phyloP scores from a whole-genome alignment of 2,888 invertebrate genomes.

The Thereva unica region DNA sequence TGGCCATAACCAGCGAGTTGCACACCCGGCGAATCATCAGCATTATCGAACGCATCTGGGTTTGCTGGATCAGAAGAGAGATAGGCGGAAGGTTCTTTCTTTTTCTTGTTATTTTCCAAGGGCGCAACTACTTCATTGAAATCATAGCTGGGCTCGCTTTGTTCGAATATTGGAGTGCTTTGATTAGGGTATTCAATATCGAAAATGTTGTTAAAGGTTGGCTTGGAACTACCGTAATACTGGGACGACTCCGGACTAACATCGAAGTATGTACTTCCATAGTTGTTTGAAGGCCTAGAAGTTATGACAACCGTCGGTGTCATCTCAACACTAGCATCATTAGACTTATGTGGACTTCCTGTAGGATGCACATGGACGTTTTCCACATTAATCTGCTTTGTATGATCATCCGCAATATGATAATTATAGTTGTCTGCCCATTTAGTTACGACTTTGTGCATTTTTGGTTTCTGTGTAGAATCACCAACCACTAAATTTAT shows the following conservation, averaged over 20 bases:
- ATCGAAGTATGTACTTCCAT: not conserved
- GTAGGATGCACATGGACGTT: too few relatives aligned
- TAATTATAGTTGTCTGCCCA: conserved; percentile 24
- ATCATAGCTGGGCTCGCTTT: not conserved
- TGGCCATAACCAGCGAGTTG: not conserved
- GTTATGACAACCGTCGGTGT: conserved; percentile 18
- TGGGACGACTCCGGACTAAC: not conserved
- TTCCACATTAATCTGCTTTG: not conserved
- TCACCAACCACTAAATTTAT: too few relatives aligned
- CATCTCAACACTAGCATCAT: not conserved
- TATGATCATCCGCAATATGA: not conserved
- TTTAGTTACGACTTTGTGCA: conserved; percentile 33
- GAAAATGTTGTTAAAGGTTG: conserved; percentile 1
- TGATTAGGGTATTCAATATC: too few relatives aligned
- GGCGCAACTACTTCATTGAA: not conserved
- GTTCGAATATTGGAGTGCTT: not conserved
- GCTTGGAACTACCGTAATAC: not conserved
- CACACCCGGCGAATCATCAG: not conserved
- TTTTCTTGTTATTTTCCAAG: not conserved
- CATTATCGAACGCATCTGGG: conserved; percentile 41
- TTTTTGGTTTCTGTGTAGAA: conserved; percentile 20
- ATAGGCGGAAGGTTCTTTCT: not conserved
- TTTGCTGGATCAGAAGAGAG: conserved; percentile 39
- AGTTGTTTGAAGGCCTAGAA: not conserved
- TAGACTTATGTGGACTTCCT: too few relatives aligned